A percentile compares a stretch with the other conserved stretches of the same genome.
phyloP scores from a whole-genome alignment of 2,888 invertebrate genomes.

The Lottia gigantea region DNA sequence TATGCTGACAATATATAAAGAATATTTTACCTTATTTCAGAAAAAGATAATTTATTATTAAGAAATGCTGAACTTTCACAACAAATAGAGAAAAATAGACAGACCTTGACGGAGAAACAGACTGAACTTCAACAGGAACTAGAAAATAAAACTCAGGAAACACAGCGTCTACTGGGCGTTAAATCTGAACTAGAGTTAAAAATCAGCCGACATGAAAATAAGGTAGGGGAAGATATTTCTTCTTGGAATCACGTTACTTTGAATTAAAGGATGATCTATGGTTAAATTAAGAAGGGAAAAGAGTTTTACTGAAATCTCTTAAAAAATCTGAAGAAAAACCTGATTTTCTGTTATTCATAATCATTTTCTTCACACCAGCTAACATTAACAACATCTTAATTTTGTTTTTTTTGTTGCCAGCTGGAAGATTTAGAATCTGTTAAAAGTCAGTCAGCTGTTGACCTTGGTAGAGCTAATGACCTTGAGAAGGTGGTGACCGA shows the following conservation, averaged over 20 bases:
- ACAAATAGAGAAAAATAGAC: constrained; percentile 74
- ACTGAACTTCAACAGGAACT: constrained; percentile 37
- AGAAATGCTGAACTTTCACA: constrained; percentile 65
- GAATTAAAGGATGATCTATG: too few relatives aligned
- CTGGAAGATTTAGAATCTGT: constrained; percentile 37
- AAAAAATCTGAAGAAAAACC: too few relatives aligned
- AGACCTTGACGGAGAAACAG: constrained; percentile 71
- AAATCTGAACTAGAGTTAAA: constrained; percentile 35
- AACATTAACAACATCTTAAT: too few relatives aligned
- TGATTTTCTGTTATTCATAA: too few relatives aligned
- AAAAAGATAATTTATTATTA: constrained; percentile 60
- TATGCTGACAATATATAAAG: too few relatives aligned
- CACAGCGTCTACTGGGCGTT: constrained; percentile 31
- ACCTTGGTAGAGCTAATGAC: constrained; percentile 34
- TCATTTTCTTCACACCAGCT: too few relatives aligned
- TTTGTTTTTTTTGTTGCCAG: constrained; percentile 30
- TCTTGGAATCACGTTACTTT: background rate
- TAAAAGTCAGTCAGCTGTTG: constrained; percentile 33
- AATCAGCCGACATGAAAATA: constrained; percentile 21
- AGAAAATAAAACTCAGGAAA: constrained; percentile 35
- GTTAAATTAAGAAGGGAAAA: too few relatives aligned
- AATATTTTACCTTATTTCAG: constrained; percentile 37
- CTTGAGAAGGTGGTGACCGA: constrained; percentile 67
- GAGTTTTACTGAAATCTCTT: too few relatives aligned
- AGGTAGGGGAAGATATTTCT: constrained; percentile 11